Evolutionary conservation across 2,797 vertebrate genomes (phyloP), one percentile per base, ranked within the genome.

Genomic region (Acanthurus leucopareius): DNA sequence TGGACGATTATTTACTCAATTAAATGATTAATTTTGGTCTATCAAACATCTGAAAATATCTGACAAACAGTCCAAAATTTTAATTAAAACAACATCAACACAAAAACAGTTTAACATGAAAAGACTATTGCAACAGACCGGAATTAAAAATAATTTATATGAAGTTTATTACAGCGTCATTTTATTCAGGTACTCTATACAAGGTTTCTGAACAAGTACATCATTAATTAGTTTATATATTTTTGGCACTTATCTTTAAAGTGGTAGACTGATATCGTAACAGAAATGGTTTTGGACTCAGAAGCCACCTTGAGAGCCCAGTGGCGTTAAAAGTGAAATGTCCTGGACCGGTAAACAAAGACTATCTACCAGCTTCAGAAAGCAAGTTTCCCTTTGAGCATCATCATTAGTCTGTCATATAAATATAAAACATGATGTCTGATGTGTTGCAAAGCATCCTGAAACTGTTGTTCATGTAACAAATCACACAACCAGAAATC

Each of bases 221-320:
- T 71, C 63, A 14, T 44, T 72, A 13, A 35, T 16, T 61, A 10
- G 38, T 58, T 49, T 72, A 53, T 7, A 47, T 57, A 48, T 65
- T 25, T 70, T 80, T 88, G 85, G 80, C 86, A 88, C 82, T 89
- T 89, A 16, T 69, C 75, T 84, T 66, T 25, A 73, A 35, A 70
- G 51, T 38, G 61, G 65, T 45, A 28, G 38, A 60, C 15, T 25
- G 14, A 32, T 20, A 1, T 20, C 42, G 38, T 7, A 32, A 22
- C 28, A 60, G 22, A 61, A 44, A 73, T 69, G 3, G 66, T 48
- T 66, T 56, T 60, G 44, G 40, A 74, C 2, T 25, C 14, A 72
- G 69, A 60, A 16, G 44, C 35, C 42, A 60, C 32, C 62, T 20
- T 40, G 19, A 59, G 47, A 7, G 14, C 42, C 25, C 10, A 25